Evolutionary conservation across 1,140 invertebrate genomes (phyloP).

Genomic region (Kradibia gibbosae): DNA sequence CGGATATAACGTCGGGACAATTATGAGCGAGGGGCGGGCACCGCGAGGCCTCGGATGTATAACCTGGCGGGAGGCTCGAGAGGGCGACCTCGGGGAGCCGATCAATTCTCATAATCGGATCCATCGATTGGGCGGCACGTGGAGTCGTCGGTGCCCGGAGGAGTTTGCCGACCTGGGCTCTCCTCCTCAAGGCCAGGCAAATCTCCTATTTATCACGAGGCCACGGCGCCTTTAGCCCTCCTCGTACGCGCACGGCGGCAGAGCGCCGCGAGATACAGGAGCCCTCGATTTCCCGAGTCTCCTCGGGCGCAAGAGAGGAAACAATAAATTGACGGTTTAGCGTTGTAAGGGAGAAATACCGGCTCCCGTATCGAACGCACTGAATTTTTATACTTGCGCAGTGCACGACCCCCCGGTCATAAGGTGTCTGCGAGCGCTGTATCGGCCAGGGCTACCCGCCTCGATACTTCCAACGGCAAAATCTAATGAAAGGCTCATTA

Average conservation of each 20-base stretch:
- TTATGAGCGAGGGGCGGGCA: background rate
- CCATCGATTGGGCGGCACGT: constrained; percentile 50
- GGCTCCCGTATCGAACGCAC: constrained; percentile 34
- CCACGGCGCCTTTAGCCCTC: constrained; percentile 25
- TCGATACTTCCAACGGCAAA: background rate
- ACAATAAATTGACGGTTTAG: constrained; percentile 47
- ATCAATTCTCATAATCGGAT: constrained; percentile 46
- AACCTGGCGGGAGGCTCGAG: background rate
- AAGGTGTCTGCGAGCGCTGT: background rate
- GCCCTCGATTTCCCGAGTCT: constrained; percentile 1
- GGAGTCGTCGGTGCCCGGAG: background rate
- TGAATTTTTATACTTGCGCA: constrained; percentile 46
- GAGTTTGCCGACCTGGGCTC: background rate
- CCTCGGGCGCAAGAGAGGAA: background rate
- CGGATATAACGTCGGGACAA: background rate
- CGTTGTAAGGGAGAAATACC: constrained; percentile 36
- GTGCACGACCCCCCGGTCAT: background rate
- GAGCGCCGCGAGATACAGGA: background rate
- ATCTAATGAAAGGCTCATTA: constrained; percentile 38
- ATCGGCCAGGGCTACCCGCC: background rate
- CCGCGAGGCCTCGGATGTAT: background rate
- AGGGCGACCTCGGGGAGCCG: too few relatives aligned
- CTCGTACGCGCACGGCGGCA: background rate
- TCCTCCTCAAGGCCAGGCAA: constrained; percentile 50
- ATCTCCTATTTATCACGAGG: constrained; percentile 53